phyloP scores from a whole-genome alignment of 2,888 invertebrate genomes.

The Tricholauxania praeusta region DNA sequence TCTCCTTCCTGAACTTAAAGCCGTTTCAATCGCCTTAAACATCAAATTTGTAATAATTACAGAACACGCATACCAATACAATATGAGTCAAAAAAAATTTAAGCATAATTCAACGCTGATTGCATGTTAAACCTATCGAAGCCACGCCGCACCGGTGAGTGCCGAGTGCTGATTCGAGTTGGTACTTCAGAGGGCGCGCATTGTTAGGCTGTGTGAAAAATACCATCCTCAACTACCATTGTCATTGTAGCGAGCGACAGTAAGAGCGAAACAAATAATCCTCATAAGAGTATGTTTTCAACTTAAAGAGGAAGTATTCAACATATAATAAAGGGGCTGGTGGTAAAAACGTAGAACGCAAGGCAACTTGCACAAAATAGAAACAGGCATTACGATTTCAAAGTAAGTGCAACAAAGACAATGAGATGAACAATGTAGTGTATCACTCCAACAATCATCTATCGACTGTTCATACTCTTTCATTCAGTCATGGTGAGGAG shows the following conservation, averaged over 20 bases:
- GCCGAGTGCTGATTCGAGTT: slow-evolving; percentile 38
- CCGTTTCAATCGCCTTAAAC: background rate
- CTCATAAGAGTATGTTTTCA: slow-evolving; percentile 33
- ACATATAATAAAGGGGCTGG: slow-evolving; percentile 13
- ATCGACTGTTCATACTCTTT: background rate
- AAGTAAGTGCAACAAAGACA: slow-evolving; percentile 35
- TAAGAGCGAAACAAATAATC: slow-evolving; percentile 54
- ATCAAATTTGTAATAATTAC: slow-evolving; percentile 26
- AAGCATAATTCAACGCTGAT: slow-evolving; percentile 30
- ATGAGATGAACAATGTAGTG: slow-evolving; percentile 28
- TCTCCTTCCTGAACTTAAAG: slow-evolving; percentile 6
- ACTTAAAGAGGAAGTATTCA: slow-evolving; percentile 51
- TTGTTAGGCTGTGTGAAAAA: slow-evolving; percentile 35
- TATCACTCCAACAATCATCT: slow-evolving; percentile 33
- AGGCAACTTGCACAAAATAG: slow-evolving; percentile 17
- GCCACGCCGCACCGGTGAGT: slow-evolving; percentile 34
- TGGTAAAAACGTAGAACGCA: slow-evolving; percentile 17
- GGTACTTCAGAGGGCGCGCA: slow-evolving; percentile 32
- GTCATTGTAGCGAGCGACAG: slow-evolving; percentile 51
- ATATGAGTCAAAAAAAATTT: background rate
- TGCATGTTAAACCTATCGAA: slow-evolving; percentile 29
- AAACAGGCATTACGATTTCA: slow-evolving; percentile 35
- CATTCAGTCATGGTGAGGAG: slow-evolving; percentile 12
- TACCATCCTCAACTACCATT: slow-evolving; percentile 53
- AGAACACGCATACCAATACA: slow-evolving; percentile 21